Evolutionary conservation across 2,888 invertebrate species (phyloP).

Genomic region (Synergus umbraculus): DNA sequence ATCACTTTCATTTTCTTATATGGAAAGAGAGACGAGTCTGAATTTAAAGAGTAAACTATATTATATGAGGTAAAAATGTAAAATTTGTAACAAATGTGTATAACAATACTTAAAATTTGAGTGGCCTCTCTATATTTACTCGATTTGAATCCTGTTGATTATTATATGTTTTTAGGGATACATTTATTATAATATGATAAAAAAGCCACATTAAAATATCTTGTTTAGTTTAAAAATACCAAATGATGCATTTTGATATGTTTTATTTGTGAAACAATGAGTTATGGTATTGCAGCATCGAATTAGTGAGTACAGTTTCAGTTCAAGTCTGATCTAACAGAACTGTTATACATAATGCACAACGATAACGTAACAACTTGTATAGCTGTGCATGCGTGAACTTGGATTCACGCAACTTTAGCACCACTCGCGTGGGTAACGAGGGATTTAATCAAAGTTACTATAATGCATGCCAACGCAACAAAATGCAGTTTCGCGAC

Average conservation of each 20-base stretch:
- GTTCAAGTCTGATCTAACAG: not conserved
- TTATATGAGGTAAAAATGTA: not conserved
- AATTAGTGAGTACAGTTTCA: constrained; percentile 8
- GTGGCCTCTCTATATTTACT: too few relatives aligned
- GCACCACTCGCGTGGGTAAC: constrained; percentile 44
- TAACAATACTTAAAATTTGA: too few relatives aligned
- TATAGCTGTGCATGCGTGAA: constrained; percentile 44
- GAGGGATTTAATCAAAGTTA: constrained; percentile 21
- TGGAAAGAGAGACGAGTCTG: not conserved
- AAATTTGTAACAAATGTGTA: not conserved
- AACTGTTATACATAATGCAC: constrained; percentile 15
- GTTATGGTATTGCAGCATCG: constrained; percentile 21
- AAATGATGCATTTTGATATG: not conserved
- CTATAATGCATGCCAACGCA: not conserved
- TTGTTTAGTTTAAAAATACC: too few relatives aligned
- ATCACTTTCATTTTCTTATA: constrained; percentile 28
- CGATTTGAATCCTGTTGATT: too few relatives aligned
- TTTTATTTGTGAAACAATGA: constrained; percentile 12
- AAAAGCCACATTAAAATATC: too few relatives aligned
- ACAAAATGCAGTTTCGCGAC: not conserved
- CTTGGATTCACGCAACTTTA: constrained; percentile 49
- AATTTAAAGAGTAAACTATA: not conserved
- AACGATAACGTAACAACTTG: constrained; percentile 35
- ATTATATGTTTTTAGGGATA: too few relatives aligned
- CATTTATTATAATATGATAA: too few relatives aligned